A percentile compares a stretch with the other conserved stretches of the same genome.
These are phyloP conservation scores for Zootoca vivipara DNA, from an alignment of 2,113 vertebrate genomes.

Conservation along the genomic window DNA sequence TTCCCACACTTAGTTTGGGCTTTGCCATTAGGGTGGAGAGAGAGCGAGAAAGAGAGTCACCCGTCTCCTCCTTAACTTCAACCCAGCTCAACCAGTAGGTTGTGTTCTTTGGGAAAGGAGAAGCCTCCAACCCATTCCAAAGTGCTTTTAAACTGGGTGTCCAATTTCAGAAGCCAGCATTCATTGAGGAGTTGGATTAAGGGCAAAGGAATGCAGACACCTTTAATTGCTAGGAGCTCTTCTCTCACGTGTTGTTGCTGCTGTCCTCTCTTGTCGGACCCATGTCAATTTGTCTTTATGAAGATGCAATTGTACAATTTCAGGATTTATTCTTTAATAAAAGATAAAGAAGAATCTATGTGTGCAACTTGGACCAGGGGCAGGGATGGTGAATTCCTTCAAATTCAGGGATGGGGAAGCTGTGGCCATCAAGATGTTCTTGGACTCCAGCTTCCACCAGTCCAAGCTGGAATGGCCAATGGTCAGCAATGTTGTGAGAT, in stretches of 20 bases:
- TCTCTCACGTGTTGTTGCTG: constrained; percentile 24
- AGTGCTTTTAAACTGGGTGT: neutral
- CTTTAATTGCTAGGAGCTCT: constrained; percentile 37
- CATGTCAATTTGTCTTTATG: constrained; percentile 63
- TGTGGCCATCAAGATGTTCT: too few species aligned
- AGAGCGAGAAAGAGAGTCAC: neutral
- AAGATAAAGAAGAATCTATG: neutral
- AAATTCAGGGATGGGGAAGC: neutral
- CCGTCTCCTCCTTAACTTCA: neutral
- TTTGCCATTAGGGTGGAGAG: constrained; percentile 3
- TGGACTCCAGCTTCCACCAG: too few species aligned
- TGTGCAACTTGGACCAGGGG: neutral
- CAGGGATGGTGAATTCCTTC: neutral
- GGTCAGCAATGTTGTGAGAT: too few species aligned
- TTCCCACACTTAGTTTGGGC: constrained; percentile 25
- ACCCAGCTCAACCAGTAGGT: neutral
- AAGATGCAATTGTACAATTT: constrained; percentile 61
- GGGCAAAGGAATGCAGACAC: constrained; percentile 51
- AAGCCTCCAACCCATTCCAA: constrained; percentile 11
- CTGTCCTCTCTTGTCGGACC: constrained; percentile 56
- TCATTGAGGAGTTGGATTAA: constrained; percentile 25
- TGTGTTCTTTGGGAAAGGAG: neutral
- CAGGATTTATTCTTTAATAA: constrained; percentile 46
- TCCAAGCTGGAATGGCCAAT: too few species aligned
- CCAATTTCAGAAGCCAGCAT: constrained; percentile 43